Evolutionary conservation across 2,797 vertebrate species (phyloP).

Genomic region (Micrastur ruficollis): DNA sequence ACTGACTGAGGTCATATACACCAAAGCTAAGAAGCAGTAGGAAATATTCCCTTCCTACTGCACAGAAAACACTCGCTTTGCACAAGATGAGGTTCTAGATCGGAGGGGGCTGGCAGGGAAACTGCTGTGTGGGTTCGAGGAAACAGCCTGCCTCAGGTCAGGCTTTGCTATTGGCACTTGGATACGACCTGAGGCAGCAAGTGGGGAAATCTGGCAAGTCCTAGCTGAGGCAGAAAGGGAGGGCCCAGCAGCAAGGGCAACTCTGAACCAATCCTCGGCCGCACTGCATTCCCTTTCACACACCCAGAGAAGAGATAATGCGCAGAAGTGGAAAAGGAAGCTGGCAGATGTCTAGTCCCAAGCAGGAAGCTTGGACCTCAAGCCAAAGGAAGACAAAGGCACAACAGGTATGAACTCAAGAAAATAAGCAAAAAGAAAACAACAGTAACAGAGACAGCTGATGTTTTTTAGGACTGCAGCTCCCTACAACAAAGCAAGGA

Average conservation of each 20-base stretch:
- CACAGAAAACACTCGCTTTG: background rate
- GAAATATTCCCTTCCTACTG: background rate
- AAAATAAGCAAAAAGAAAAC: background rate
- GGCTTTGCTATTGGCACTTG: conserved; percentile 15
- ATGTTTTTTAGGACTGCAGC: background rate
- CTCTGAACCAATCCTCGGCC: background rate
- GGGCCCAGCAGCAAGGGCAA: rapidly evolving
- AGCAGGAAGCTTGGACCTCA: background rate
- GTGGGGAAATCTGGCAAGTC: background rate
- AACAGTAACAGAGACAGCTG: background rate
- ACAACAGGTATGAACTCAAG: background rate
- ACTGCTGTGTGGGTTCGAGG: background rate
- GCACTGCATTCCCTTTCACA: rapidly evolving
- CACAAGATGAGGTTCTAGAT: background rate
- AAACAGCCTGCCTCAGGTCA: background rate
- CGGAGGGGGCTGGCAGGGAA: background rate
- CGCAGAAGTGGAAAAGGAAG: background rate
- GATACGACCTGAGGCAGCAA: background rate
- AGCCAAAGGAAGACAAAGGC: conserved; percentile 4
- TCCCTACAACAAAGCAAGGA: background rate
- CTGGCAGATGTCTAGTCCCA: background rate
- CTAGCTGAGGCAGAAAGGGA: background rate
- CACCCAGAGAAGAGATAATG: background rate
- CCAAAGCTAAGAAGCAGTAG: background rate
- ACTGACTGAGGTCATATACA: rapidly evolving